Conservation (phyloP, 2,888 invertebrate species). For the Nomada goodeniana region DNA sequence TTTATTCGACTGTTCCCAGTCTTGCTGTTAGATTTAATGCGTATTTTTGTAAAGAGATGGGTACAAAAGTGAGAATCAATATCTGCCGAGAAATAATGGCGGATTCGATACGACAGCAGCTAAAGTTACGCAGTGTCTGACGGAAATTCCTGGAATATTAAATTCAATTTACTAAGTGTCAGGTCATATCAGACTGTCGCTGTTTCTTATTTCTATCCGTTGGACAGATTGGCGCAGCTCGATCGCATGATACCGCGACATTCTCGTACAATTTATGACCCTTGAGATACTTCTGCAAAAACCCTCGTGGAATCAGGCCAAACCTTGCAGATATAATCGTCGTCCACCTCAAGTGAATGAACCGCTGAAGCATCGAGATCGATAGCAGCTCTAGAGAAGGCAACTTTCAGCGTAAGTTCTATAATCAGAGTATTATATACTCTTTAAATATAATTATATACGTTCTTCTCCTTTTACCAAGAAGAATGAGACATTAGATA, state of each 20-base stretch:
- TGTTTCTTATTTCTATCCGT: not conserved
- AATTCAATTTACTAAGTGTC: conserved; percentile 3
- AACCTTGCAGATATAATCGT: conserved; percentile 25
- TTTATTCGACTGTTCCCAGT: not conserved
- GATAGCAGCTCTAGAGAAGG: conserved; percentile 24
- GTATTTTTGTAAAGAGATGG: not conserved
- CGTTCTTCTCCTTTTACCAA: not conserved
- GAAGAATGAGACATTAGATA: not conserved
- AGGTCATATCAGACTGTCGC: not conserved
- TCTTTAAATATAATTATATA: conserved; percentile 7
- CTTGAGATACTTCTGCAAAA: conserved; percentile 26
- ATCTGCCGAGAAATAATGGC: not conserved
- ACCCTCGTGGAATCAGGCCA: conserved; percentile 30
- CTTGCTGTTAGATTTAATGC: too few species aligned
- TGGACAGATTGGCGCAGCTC: conserved; percentile 3
- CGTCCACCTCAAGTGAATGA: conserved; percentile 16
- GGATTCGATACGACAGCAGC: not conserved
- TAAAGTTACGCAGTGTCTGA: not conserved
- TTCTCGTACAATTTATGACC: conserved; percentile 14
- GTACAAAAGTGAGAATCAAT: not conserved
- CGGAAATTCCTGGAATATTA: not conserved
- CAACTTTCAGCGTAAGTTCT: conserved; percentile 20
- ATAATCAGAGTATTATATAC: not conserved
- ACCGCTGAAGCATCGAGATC: conserved; percentile 27
- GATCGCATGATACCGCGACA: conserved; percentile 7